Evolutionary conservation across 2,888 invertebrate genomes (phyloP).

Genomic region (Apamea epomidion): DNA sequence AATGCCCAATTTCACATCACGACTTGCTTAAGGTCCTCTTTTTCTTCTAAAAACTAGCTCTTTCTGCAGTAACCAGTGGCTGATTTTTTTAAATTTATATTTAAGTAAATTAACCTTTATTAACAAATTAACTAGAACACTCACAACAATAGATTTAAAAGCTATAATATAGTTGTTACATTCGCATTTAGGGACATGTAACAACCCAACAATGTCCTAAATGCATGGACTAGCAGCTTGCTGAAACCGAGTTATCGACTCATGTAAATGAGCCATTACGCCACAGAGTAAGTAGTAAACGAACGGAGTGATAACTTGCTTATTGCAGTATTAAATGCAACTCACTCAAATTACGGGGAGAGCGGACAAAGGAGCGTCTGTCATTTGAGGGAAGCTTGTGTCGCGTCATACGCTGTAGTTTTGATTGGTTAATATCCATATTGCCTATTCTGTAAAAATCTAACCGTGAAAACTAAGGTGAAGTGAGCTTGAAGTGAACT

Average conservation of each 20-base stretch:
- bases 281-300: slow-evolving; percentile 41
- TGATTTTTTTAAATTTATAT: too few relatives aligned
- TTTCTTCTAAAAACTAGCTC: not conserved
- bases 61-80: not conserved
- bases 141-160: not conserved
- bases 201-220: slow-evolving; percentile 20
- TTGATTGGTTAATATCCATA: not conserved
- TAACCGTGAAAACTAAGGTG: too few relatives aligned
- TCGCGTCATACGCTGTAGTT: not conserved
- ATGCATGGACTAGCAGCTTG: slow-evolving; percentile 31
- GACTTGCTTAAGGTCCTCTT: not conserved
- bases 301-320: slow-evolving; percentile 26
- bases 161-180: not conserved
- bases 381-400: not conserved
- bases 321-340: slow-evolving; percentile 14
- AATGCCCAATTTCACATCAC: not conserved
- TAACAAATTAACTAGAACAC: not conserved
- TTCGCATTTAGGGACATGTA: slow-evolving; percentile 5
- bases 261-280: slow-evolving; percentile 51
- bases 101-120: not conserved
- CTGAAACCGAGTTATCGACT: slow-evolving; percentile 49
- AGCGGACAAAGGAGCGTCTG: not conserved
- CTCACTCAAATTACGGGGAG: slow-evolving; percentile 13
- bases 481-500: too few relatives aligned
- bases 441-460: too few relatives aligned